phyloP scores from a whole-genome alignment of 2,888 invertebrate genomes.

The Drosophila demipolita region DNA sequence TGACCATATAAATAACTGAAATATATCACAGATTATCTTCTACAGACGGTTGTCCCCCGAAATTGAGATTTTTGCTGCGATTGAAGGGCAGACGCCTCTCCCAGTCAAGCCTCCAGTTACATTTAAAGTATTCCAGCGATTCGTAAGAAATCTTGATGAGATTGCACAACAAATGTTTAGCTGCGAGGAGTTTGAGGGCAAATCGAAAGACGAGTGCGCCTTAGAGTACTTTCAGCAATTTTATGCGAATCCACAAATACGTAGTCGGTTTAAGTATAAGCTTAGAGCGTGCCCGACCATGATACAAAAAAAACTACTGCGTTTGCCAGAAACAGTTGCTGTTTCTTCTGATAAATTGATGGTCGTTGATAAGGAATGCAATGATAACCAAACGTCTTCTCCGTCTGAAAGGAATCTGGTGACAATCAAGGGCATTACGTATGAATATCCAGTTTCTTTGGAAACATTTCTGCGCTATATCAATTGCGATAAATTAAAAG shows the following conservation, averaged over 20 bases:
- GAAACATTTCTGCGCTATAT: slow-evolving; percentile 25
- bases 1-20: not conserved
- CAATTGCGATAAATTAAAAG: slow-evolving; percentile 25
- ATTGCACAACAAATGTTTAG: slow-evolving; percentile 48
- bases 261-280: slow-evolving; percentile 30
- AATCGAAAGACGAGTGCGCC: slow-evolving; percentile 26
- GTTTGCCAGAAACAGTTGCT: not conserved
- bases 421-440: slow-evolving; percentile 14
- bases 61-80: not conserved
- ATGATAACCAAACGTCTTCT: not conserved
- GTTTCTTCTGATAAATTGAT: not conserved
- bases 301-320: slow-evolving; percentile 28
- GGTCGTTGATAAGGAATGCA: not conserved
- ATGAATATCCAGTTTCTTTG: slow-evolving; percentile 19
- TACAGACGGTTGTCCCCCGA: slow-evolving; percentile 3
- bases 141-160: slow-evolving; percentile 34
- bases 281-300: slow-evolving; percentile 50
- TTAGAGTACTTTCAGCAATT: slow-evolving; percentile 47
- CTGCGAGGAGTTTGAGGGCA: slow-evolving; percentile 19
- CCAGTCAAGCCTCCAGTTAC: slow-evolving; percentile 21
- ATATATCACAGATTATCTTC: not conserved
- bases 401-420: not conserved
- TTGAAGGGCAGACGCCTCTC: not conserved
- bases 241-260: slow-evolving; percentile 40
- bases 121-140: slow-evolving; percentile 30